Evolutionary conservation across 2,888 invertebrate species (phyloP), one percentile per base, ranked within the genome.

Genomic region (Eustalomyia histrio): DNA sequence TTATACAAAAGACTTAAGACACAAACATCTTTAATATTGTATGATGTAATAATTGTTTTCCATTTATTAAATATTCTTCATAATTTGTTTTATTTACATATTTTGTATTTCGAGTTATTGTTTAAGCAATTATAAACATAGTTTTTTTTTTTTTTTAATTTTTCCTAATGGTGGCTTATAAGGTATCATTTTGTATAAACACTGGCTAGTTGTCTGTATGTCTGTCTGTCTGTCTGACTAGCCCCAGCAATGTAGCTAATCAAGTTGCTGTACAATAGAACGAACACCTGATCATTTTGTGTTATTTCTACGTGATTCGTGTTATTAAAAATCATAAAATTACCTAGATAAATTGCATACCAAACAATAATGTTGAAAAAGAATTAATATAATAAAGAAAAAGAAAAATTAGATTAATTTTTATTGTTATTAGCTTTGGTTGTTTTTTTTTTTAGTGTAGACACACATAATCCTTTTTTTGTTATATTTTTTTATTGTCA

Each of bases 241-340:
- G n/a, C n/a, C n/a, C n/a, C n/a, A 47, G 43, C 16, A n/a, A n/a
- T 1, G 1, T 12, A 39, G 29, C 6, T 29, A 39, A 47, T 47
- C 43, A 12, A 14, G 21, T 60, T 24, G 68, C 4, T 68, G 8
- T 24, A 35, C 50, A 55, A 47, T 60, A 76, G 55, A 79, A 73
- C 29, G 75, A 75, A 75, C 78, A 79, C 78, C 78, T 79, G 78
- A 79, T 73, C 35, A 63, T 67, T 79, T 79, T 79, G 14, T 73
- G 17, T 72, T 72, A 72, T 55, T 79, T 73, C 24, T 79, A 79
- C 67, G 72, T 78, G 72, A 72, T 78, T 67, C 72, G 61, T 64
- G 67, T 67, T 72, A 47, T 47, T 14, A 43, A 16, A 64, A 16
- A 29, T 29, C 33, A 43, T 29, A 47, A 71, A 50, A 78, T 72